Evolutionary conservation across 2,113 vertebrate genomes (phyloP), one percentile per base, ranked within the genome.

Genomic region (Microcebus griseorufus): DNA sequence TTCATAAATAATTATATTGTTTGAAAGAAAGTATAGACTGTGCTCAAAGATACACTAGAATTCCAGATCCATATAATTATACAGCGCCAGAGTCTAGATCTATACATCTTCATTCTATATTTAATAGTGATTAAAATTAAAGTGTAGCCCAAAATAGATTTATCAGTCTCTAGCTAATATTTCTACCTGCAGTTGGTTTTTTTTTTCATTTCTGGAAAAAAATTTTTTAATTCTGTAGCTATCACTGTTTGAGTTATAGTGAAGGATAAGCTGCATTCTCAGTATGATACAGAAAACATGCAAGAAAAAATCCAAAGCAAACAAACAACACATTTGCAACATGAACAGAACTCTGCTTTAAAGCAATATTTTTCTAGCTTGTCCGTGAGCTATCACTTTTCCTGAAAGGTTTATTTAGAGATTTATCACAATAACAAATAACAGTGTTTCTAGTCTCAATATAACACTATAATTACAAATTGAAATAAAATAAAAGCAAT

Each of bases 401-500:
- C 25, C 65, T 88, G 25, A 85, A n/a, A 88, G 23, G 4, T 27
- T 90, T 84, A 76, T 87, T 29, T 94, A 73, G 45, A 92, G 58
- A 89, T 92, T 65, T 34, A 79, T 51, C 64, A 75, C 55, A 80
- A 23, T 70, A 81, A 58, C 23, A 92, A 94, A 95, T 83, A 37
- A n/a, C 39, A 65, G 25, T 83, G 2, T 87, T 93, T 79, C 10
- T 1, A 93, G 20, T 4, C 58, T 88, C 7, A 81, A 23, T 42
- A 70, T n/a, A 18, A 53, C 27, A 94, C 5, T 32, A 60, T 32
- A 34, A 75, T 37, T 76, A 60, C 25, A 95, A 89, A 90, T 39
- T 42, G 14, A 98, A 95, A 89, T 78, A 69, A 69, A 93, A 72
- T 60, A 93, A 92, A 89, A 8, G 3, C 27, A n/a, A 20, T 42